Evolutionary conservation across 1,140 invertebrate species (phyloP).

Genomic region (Chrysomallon squamiferum): DNA sequence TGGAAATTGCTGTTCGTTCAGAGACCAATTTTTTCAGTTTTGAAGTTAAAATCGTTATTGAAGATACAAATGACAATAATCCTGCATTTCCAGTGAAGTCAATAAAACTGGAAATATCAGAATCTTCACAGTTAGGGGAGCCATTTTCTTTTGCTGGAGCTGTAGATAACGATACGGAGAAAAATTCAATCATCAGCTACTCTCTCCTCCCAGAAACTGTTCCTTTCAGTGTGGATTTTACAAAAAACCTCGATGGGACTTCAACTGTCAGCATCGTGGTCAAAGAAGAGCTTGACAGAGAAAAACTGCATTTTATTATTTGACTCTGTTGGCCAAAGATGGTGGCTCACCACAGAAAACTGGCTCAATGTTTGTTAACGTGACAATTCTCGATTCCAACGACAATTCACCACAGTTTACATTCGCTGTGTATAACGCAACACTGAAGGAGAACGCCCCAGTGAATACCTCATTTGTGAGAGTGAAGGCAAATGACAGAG

Average conservation of each 20-base stretch:
- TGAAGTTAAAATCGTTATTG: conserved; percentile 30
- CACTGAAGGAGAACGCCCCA: conserved; percentile 84
- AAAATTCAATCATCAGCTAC: conserved; percentile 41
- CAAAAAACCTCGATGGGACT: conserved; percentile 63
- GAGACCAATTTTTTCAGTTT: conserved; percentile 36
- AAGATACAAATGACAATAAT: conserved; percentile 54
- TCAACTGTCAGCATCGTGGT: conserved; percentile 45
- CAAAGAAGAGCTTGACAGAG: conserved; percentile 75
- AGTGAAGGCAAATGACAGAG: conserved; percentile 86
- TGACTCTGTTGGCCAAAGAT: conserved; percentile 88
- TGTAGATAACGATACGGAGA: conserved; percentile 46
- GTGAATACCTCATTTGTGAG: conserved; percentile 73
- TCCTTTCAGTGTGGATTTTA: conserved; percentile 40
- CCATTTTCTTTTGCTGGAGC: conserved; percentile 44
- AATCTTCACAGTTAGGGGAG: conserved; percentile 41
- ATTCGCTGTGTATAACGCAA: conserved; percentile 69
- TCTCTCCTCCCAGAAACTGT: conserved; percentile 21
- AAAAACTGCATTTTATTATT: conserved; percentile 87
- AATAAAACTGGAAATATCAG: conserved; percentile 40
- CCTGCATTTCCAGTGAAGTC: conserved; percentile 40
- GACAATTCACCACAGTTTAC: conserved; percentile 90
- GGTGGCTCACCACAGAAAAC: conserved; percentile 89
- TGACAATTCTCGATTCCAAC: conserved; percentile 95
- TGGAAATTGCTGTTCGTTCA: conserved; percentile 41
- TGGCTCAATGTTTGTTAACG: conserved; percentile 84